Evolutionary conservation across 2,888 invertebrate species (phyloP).

Genomic region (Patella ulyssiponensis): DNA sequence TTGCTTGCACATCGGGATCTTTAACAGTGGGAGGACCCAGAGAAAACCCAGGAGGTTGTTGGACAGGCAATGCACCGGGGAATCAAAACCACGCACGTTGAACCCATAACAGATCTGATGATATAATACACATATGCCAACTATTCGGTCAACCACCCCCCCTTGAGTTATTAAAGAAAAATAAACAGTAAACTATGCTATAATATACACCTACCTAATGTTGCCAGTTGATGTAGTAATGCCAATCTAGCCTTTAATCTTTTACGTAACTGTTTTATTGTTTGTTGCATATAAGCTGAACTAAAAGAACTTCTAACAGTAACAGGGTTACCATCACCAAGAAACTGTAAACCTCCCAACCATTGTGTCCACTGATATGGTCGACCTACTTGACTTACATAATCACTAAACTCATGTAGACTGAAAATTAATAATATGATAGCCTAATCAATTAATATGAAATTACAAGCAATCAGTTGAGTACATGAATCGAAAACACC

Average conservation of each 20-base stretch:
- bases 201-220: conserved; percentile 73
- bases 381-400: conserved; percentile 78
- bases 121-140: too few species aligned
- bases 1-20: too few species aligned
- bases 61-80: too few species aligned
- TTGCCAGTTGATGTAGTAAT: conserved; percentile 84
- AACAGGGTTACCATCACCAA: conserved; percentile 45
- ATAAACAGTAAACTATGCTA: too few species aligned
- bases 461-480: too few species aligned
- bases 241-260: conserved; percentile 83
- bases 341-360: conserved; percentile 88
- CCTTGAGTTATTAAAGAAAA: too few species aligned
- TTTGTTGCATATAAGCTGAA: conserved; percentile 82
- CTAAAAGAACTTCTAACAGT: conserved; percentile 66
- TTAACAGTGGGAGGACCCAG: too few species aligned
- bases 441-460: background rate
- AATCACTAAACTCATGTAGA: conserved; percentile 70
- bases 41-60: too few species aligned
- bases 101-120: too few species aligned
- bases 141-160: too few species aligned
- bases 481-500: too few species aligned
- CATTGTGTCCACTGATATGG: conserved; percentile 93
- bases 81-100: too few species aligned
- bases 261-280: conserved; percentile 82
- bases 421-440: conserved; percentile 52